Evolutionary conservation across 2,113 vertebrate species (phyloP), one percentile per base, ranked within the genome.

Genomic region (Physeter macrocephalus): DNA sequence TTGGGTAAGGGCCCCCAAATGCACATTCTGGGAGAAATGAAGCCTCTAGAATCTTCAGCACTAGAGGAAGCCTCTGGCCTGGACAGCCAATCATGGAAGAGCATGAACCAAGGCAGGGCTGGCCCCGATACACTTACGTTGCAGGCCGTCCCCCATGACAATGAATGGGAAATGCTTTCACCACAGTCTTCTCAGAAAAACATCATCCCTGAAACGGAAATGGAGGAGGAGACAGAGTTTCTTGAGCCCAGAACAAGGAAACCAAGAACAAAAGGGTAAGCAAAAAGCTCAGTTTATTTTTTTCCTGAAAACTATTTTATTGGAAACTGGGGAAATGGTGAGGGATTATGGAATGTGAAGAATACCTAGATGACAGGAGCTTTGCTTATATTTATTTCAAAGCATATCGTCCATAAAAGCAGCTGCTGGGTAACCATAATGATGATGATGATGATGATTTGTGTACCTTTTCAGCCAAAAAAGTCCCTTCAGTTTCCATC

Each of bases 241-340:
- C 90, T 98, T 54, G 97, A 80, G 85, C 94, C 15, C 83, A 94
- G 92, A 77, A 61, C 66, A 62, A 83, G 61, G 93, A 94, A 98
- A 86, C n/a, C 8, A n/a, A 96, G 39, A 94, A 72, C 93, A 90
- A 94, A 95, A 3, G 90, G 98, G 99, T 99, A 98, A 98, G 99
- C 84, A 94, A 94, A 97, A 90, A 34, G 0, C 7, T 80, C 17
- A 1, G 12, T 69, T 74, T 95, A 64, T 74, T 21, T 83, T 83
- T 96, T 96, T 66, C 39, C 49, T 69, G 25, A 69, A 92, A 95
- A 93, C 8, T 5, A 9, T 54, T 94, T 83, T 78, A 57, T 93
- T 85, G 59, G 92, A 78, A 96, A 61, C 36, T 21, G 59, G 29
- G 8, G 14, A 92, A 90, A 43, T 29, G 11, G 14, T 62, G 36